Evolutionary conservation across 2,113 vertebrate genomes (phyloP), one percentile per base, ranked within the genome.

Genomic region (Semnornis frantzii): DNA sequence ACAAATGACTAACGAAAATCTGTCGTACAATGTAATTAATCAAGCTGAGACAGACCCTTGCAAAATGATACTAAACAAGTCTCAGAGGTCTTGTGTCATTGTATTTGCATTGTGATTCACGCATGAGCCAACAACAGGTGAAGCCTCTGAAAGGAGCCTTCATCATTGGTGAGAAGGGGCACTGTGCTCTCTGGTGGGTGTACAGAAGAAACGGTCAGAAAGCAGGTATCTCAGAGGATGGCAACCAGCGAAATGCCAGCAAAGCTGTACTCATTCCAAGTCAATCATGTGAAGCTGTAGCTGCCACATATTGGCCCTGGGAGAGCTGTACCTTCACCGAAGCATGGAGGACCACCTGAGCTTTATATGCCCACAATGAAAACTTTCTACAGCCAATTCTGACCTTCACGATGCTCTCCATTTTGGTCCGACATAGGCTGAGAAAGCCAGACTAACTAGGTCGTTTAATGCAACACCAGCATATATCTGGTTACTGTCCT

Each of bases 161-260:
- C 28, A 2, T 6, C 15, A 2, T 17, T 2, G 60, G 87, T 83
- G 24, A 23, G n/a, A 78, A 90, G 91, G 57, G 28, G 7, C 52
- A 17, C 82, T 48, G 15, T 16, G 82, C 96, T 72, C 97, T 70
- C 98, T 97, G 85, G 65, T 85, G 98, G 93, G 60, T 60, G 3
- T 4, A 11, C 24, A 15, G 46, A 54, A 8, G 37, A 2, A 20
- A 8, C 0, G 9, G 30, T 50, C 59, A 44, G 33, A 8, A 77
- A 52, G 5, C 3, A 3, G 23, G 2, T 10, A 3, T 2, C 21
- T 4, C 28, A 9, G 25, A 2, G 24, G 10, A 14, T 6, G 52
- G 14, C 16, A 37, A 4, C 27, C 5, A 0, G 30, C 12, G 54
- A 24, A 60, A 20, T 2, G 3, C 3, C 44, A 20, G 27, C 15